phyloP scores from a whole-genome alignment of 2,797 vertebrate species.

The Alosa sapidissima region DNA sequence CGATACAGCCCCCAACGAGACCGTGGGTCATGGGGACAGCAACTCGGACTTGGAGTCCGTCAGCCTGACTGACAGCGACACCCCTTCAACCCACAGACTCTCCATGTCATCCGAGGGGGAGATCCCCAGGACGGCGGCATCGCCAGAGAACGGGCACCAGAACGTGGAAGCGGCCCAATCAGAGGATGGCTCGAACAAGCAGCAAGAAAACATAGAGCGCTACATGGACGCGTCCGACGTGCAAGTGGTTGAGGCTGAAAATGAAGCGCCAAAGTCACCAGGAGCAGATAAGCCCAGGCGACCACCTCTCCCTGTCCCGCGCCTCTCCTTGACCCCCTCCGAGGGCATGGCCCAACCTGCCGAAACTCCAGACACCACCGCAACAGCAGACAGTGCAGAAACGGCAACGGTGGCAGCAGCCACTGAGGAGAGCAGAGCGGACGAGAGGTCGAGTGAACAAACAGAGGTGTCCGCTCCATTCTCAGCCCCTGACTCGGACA shows the following conservation, averaged over 20 bases:
- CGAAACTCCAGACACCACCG: background rate
- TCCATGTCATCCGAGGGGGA: slow-evolving; percentile 58
- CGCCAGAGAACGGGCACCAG: slow-evolving; percentile 38
- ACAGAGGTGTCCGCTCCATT: background rate
- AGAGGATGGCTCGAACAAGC: slow-evolving; percentile 37
- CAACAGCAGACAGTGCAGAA: background rate
- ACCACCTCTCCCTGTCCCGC: slow-evolving; percentile 62
- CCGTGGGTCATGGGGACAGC: slow-evolving; percentile 45
- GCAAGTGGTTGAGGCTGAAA: slow-evolving; percentile 12
- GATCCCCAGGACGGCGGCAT: background rate
- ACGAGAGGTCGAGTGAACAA: background rate
- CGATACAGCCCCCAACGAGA: slow-evolving; percentile 39
- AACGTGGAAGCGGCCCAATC: slow-evolving; percentile 33
- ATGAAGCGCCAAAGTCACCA: slow-evolving; percentile 25
- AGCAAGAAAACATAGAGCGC: slow-evolving; percentile 17
- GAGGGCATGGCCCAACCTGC: slow-evolving; percentile 30
- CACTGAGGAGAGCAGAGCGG: background rate
- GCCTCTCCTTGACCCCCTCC: slow-evolving; percentile 52
- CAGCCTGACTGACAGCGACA: slow-evolving; percentile 60
- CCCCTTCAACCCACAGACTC: slow-evolving; percentile 63
- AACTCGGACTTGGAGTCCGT: slow-evolving; percentile 65
- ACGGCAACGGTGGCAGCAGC: background rate
- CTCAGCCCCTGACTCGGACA: slow-evolving; percentile 35
- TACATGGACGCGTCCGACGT: background rate
- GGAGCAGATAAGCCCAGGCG: slow-evolving; percentile 46